Base-by-base conservation (phyloP, 2,888 invertebrate species). In the Lycia hirtaria region DNA sequence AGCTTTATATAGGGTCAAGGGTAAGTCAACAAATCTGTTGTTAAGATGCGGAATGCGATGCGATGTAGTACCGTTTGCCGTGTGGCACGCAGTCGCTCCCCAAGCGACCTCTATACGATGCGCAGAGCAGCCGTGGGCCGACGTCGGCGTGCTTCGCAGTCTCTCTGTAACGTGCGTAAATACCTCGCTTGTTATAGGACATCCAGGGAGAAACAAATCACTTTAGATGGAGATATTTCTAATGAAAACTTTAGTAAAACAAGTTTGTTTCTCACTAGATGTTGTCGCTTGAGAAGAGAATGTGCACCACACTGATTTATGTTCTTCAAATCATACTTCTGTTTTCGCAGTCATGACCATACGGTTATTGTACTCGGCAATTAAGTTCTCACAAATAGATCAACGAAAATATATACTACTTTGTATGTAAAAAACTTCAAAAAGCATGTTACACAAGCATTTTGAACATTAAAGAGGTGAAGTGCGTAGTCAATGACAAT, bases 391-490 rank as follows among this genome's bases (percentile, higher is more conserved):
- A 51, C 24, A 41, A 51, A 20, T 56, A 44, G 17, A 50, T 45
- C 35, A 40, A 33, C 35, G 14, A 44, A 43, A 22, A 26, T 38
- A 26, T n/a, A 41, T n/a, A 22, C 51, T 45, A 33, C 10, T 14
- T 37, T 4, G 33, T 14, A n/a, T 55, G 41, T 49, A 45, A 40
- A 28, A 43, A 22, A 26, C 15, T 33, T 33, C 38, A n/a, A 28
- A 47, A 47, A 58, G 57, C 57, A 58, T 48, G 57, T 53, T 49
- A 58, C 57, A 53, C 12, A 37, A 52, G 28, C 51, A 56, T 50
- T 14, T 24, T 19, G 24, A 40, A 24, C 24, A 50, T 7, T 38
- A n/a, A n/a, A 24, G 17, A 10, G 10, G 3, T 4, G 24, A 24
- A n/a, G 15, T 24, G 24, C 9, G 10, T 14, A 10, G 22, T 24